Evolutionary conservation across 1,140 invertebrate genomes (phyloP).

Genomic region (Whitmania pigra): DNA sequence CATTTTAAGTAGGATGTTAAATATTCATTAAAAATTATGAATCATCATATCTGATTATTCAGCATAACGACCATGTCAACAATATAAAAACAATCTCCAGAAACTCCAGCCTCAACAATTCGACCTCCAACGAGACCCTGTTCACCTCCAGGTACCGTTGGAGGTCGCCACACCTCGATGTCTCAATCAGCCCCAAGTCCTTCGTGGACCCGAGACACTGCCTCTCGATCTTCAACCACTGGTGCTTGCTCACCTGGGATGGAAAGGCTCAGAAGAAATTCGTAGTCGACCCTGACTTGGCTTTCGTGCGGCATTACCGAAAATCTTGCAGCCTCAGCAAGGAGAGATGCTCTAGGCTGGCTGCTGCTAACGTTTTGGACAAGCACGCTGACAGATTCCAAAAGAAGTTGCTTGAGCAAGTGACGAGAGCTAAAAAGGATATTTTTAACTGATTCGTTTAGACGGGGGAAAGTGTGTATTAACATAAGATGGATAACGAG

Average conservation of each 20-base stretch:
- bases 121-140: not conserved
- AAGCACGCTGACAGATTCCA: too few species aligned
- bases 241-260: not conserved
- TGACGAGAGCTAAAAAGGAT: too few species aligned
- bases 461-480: too few species aligned
- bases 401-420: too few species aligned
- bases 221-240: slow-evolving; percentile 18
- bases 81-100: not conserved
- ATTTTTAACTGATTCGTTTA: too few species aligned
- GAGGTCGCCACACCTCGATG: not conserved
- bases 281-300: not conserved
- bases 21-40: too few species aligned
- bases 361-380: too few species aligned
- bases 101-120: not conserved
- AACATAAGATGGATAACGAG: too few species aligned
- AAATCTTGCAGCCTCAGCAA: not conserved
- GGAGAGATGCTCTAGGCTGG: not conserved
- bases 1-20: too few species aligned
- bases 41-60: too few species aligned
- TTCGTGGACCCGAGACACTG: slow-evolving; percentile 15
- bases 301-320: not conserved
- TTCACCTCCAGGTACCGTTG: not conserved
- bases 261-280: not conserved
- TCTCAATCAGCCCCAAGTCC: not conserved
- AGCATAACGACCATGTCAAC: too few species aligned